Evolutionary conservation across 2,888 invertebrate species (phyloP), one percentile per base, ranked within the genome.

Genomic region (Idaea straminata): DNA sequence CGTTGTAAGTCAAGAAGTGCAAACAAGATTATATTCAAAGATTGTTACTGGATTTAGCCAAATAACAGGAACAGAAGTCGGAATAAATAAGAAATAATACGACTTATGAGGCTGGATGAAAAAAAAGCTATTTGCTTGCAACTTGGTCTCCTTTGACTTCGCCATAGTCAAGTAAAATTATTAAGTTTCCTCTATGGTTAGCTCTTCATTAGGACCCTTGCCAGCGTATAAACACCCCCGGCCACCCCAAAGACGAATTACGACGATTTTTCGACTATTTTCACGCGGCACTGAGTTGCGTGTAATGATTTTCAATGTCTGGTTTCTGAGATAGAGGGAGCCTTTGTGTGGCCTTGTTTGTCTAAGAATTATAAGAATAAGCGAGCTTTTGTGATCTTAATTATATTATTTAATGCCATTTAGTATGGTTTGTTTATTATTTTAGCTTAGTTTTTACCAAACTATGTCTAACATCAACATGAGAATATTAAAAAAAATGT

Each of bases 221-320:
- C 13, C 47, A 7, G 47, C 3, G 13, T 47, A 7, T 13, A 7
- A 7, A 7, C 47, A 13, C 47, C 47, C 47, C 47, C 47, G 13
- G 13, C 47, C 47, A 47, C 47, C 47, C 47, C 10, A 47, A 5
- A 6, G 47, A 47, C 59, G 66, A 67, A 66, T 69, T 63, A 64
- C 64, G 66, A 35, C 61, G 64, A 66, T 65, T 71, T 66, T 62
- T 36, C 65, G 57, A 62, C 36, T 57, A 64, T 63, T 70, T 69
- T 72, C 66, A 65, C 64, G 65, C 67, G 61, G 63, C 67, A 68
- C 66, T 66, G 64, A 68, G 60, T 67, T 59, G 62, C 62, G 64
- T 66, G 64, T 57, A 59, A 61, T 66, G 64, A 69, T 72, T 65
- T 67, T 67, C 65, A 64, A 62, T 66, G 64, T 64, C 68, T 65